phyloP scores from a whole-genome alignment of 2,888 invertebrate genomes.

The Glyphotaelius pellucidus region DNA sequence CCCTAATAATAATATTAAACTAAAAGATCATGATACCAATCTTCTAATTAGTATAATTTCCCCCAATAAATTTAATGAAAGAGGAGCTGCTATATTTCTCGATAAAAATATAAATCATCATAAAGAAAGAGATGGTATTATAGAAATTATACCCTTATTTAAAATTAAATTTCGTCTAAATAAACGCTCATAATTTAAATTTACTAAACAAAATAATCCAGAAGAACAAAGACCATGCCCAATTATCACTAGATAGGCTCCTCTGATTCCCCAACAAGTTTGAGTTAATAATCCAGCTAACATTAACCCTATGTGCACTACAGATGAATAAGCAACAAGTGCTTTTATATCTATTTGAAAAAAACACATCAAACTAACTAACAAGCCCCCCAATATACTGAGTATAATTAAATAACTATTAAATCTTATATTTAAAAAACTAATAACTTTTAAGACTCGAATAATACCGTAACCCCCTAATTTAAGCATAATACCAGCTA shows the following conservation, averaged over 20 bases:
- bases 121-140: constrained; percentile 73
- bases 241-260: constrained; percentile 79
- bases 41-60: constrained; percentile 82
- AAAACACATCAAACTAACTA: constrained; percentile 81
- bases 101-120: constrained; percentile 82
- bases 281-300: constrained; percentile 78
- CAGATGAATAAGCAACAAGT: constrained; percentile 86
- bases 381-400: constrained; percentile 75
- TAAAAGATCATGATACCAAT: constrained; percentile 75
- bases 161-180: no score
- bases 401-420: constrained; percentile 77
- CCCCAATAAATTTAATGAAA: constrained; percentile 82
- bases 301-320: constrained; percentile 83
- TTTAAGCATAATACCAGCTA: constrained; percentile 85
- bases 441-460: no score
- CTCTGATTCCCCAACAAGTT: constrained; percentile 76
- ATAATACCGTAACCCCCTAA: constrained; percentile 81
- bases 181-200: no score
- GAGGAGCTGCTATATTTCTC: constrained; percentile 82
- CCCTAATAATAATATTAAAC: constrained; percentile 76
- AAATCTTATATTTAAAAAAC: constrained; percentile 72
- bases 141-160: no score
- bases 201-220: constrained; percentile 68
- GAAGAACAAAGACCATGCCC: constrained; percentile 82
- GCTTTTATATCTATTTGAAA: constrained; percentile 83